Conservation (phyloP, 1,140 invertebrate genomes). For the Drosophila arizonae region DNA sequence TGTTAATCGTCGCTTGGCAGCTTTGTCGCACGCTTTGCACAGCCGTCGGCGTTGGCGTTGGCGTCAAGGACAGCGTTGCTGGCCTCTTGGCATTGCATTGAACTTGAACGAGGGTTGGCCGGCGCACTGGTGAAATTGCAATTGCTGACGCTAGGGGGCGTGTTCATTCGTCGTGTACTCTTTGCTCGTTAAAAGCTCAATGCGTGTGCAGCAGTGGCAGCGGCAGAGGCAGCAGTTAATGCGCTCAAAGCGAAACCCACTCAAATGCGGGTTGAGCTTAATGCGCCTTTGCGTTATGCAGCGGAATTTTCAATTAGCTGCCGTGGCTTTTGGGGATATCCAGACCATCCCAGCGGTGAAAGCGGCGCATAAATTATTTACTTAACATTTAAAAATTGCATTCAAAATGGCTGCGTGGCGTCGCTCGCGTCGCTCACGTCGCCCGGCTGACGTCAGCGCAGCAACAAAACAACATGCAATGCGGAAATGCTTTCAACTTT, state of each 20-base stretch:
- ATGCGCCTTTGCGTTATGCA: constrained; percentile 55
- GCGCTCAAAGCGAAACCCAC: constrained; percentile 11
- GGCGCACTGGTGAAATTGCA: constrained; percentile 36
- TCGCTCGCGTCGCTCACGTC: background rate
- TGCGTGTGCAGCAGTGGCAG: background rate
- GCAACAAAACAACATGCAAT: constrained; percentile 3
- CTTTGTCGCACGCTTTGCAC: constrained; percentile 45
- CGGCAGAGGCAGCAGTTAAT: background rate
- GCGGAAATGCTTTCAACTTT: constrained; percentile 65
- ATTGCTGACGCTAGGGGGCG: constrained; percentile 55
- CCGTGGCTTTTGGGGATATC: constrained; percentile 18
- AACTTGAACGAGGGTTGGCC: constrained; percentile 70
- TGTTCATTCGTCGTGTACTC: constrained; percentile 38
- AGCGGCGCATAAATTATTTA: constrained; percentile 63
- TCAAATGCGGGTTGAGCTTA: constrained; percentile 33
- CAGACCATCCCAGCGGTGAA: background rate
- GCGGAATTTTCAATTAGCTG: constrained; percentile 46
- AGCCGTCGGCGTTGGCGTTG: constrained; percentile 14
- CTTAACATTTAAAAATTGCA: constrained; percentile 66
- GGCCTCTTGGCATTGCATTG: constrained; percentile 61
- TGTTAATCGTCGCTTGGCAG: constrained; percentile 31
- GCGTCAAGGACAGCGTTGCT: constrained; percentile 58
- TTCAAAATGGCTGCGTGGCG: constrained; percentile 32
- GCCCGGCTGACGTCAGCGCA: constrained; percentile 57
- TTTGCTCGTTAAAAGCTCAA: constrained; percentile 1